phyloP scores from a whole-genome alignment of 92 coral and sea anemone species.

The Porites divaricata region DNA sequence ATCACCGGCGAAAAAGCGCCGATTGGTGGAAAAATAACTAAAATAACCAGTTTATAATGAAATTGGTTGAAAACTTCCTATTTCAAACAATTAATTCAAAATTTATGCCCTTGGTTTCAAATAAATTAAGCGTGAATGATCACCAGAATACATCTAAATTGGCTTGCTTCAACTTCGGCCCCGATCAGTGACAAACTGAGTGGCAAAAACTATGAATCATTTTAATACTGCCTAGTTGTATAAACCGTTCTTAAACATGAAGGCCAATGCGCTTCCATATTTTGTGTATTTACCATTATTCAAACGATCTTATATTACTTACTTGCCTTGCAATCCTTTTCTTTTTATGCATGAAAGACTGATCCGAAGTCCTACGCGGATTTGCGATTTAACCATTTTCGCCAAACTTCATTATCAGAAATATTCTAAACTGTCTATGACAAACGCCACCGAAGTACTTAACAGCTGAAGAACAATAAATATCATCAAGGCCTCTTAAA shows the following conservation, averaged over 20 bases:
- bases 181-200: neutral
- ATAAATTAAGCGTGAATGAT: neutral
- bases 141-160: neutral
- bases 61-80: neutral
- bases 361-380: no score
- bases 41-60: neutral
- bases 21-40: neutral
- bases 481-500: neutral
- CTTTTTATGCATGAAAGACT: no score
- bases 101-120: neutral
- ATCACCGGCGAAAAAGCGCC: neutral
- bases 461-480: neutral
- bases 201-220: neutral
- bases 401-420: neutral
- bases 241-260: no score
- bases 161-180: slow-evolving; percentile 7
- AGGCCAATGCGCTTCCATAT: no score
- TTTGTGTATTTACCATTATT: neutral
- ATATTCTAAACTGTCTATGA: no score
- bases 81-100: neutral
- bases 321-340: no score
- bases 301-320: neutral
- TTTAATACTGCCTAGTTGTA: no score
- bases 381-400: neutral
- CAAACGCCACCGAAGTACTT: neutral